phyloP scores from a whole-genome alignment of 1,140 invertebrate genomes.

The Patella vulgata region DNA sequence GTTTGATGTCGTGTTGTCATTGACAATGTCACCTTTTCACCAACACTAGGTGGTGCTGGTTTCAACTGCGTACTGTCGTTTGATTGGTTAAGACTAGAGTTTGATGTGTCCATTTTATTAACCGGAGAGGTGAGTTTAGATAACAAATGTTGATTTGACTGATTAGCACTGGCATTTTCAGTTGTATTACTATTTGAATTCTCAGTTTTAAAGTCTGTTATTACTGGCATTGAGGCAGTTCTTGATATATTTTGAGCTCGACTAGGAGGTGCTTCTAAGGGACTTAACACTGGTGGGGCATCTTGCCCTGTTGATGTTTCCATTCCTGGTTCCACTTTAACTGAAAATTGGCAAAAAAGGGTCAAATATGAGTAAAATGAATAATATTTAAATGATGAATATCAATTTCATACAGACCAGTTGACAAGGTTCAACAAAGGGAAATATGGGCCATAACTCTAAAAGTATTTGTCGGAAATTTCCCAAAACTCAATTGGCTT shows the following conservation, averaged over 20 bases:
- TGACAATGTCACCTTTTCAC: conserved; percentile 15
- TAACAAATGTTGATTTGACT: conserved; percentile 8
- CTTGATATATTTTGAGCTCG: conserved; percentile 2
- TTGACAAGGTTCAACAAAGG: too few species aligned
- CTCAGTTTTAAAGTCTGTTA: conserved; percentile 12
- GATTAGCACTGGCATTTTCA: conserved; percentile 1
- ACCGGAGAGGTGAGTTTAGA: conserved; percentile 11
- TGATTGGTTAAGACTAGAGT: conserved; percentile 8
- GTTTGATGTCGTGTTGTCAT: conserved; percentile 20
- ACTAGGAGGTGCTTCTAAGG: too few species aligned
- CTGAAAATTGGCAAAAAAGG: too few species aligned
- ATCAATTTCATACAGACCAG: too few species aligned
- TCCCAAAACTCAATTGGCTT: too few species aligned
- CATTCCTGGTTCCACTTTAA: conserved; percentile 22
- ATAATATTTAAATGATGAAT: too few species aligned
- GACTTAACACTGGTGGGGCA: conserved; percentile 31
- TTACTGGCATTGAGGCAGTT: conserved; percentile 7
- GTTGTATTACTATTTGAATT: conserved; percentile 13
- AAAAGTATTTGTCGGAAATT: too few species aligned
- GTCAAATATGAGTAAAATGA: too few species aligned
- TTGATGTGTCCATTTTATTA: conserved; percentile 29
- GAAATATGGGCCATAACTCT: too few species aligned
- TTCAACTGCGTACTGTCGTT: not conserved
- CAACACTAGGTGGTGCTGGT: not conserved
- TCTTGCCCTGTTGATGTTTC: conserved; percentile 15